Evolutionary conservation across 2,888 invertebrate genomes (phyloP).

Genomic region (Hirtodrosophila confusa): DNA sequence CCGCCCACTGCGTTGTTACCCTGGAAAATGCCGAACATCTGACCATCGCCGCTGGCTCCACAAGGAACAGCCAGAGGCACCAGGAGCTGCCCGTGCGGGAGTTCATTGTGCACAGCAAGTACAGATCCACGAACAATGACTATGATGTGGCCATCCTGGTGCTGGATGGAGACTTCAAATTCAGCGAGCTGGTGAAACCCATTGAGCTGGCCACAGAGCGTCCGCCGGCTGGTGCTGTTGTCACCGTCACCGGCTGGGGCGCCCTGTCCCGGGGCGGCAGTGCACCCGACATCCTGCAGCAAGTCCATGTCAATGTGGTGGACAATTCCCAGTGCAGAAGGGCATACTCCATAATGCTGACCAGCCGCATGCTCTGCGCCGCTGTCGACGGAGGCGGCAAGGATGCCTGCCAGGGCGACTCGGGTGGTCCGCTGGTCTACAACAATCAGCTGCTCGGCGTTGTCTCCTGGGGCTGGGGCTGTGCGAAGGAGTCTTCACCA

Average conservation of each 20-base stretch:
- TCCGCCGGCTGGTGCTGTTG: constrained; percentile 45
- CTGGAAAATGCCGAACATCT: constrained; percentile 30
- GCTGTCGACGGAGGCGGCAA: constrained; percentile 65
- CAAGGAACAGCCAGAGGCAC: constrained; percentile 37
- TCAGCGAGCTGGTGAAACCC: constrained; percentile 84
- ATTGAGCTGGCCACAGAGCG: constrained; percentile 86
- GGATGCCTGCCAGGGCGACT: constrained; percentile 79
- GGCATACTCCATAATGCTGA: constrained; percentile 60
- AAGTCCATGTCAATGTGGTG: constrained; percentile 63
- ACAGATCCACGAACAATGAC: constrained; percentile 84
- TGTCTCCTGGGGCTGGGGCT: constrained; percentile 79
- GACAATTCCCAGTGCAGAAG: constrained; percentile 57
- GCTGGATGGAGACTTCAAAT: constrained; percentile 84
- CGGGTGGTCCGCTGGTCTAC: constrained; percentile 74
- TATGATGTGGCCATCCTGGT: constrained; percentile 87
- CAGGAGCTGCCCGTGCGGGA: constrained; percentile 84
- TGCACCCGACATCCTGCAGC: constrained; percentile 57
- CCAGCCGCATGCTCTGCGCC: constrained; percentile 75
- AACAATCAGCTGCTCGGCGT: constrained; percentile 67
- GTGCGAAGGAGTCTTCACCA: constrained; percentile 54
- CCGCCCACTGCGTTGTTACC: constrained; percentile 69
- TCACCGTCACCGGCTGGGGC: constrained; percentile 75
- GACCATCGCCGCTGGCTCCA: constrained; percentile 70
- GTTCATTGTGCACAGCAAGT: constrained; percentile 86
- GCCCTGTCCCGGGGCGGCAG: constrained; percentile 27